Conservation (phyloP, 2,888 invertebrate species). For the Drosophila sordidula region DNA sequence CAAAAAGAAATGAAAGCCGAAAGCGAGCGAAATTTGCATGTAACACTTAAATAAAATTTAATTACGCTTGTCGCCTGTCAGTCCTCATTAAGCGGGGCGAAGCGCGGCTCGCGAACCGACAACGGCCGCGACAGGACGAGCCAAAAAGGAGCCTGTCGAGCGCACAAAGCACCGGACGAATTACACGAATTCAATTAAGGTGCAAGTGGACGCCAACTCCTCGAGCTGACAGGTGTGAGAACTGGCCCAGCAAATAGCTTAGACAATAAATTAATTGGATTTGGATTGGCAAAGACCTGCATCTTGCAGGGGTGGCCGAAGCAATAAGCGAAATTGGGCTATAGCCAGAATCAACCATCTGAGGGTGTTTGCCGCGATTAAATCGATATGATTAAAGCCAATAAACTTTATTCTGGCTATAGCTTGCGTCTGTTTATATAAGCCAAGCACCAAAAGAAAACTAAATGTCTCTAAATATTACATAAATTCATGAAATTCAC, state of each 20-base stretch:
- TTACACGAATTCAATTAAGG: constrained; percentile 80
- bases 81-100: constrained; percentile 76
- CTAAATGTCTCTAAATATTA: too few relatives aligned
- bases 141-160: constrained; percentile 14
- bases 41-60: constrained; percentile 83
- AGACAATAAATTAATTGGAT: constrained; percentile 72
- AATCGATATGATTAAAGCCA: background rate
- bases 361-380: too few relatives aligned
- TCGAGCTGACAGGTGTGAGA: constrained; percentile 66
- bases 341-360: background rate
- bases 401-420: too few relatives aligned
- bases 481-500: too few relatives aligned
- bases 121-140: constrained; percentile 2
- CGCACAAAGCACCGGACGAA: constrained; percentile 46
- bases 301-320: background rate
- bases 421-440: too few relatives aligned
- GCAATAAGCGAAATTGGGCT: constrained; percentile 7
- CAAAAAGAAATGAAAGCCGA: constrained; percentile 23
- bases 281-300: constrained; percentile 13
- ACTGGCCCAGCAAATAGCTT: constrained; percentile 45
- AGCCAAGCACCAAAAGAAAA: too few relatives aligned
- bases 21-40: constrained; percentile 73
- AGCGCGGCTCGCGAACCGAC: constrained; percentile 6
- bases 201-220: constrained; percentile 52
- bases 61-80: constrained; percentile 84